Evolutionary conservation across 2,113 vertebrate species (phyloP).

Genomic region (crab-eating macaque (Macaca fascicularis)): T2T-MFA8v1.1 NC_088389.1:85945001-85945500

Average conservation of each 20-base stretch:
- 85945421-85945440: not conserved
- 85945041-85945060: not conserved
- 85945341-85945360: not conserved
- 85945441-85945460: not conserved
- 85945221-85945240: not conserved
- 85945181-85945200: constrained; percentile 15
- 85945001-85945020: not conserved
- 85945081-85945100: not conserved
- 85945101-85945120: constrained; percentile 39
- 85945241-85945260: not conserved
- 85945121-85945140: not conserved
- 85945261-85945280: not conserved
- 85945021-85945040: not conserved
- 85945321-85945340: not conserved
- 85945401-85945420: not conserved
- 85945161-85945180: not conserved
- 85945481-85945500: not conserved
- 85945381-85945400: not conserved
- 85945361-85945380: not conserved
- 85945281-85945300: not conserved
- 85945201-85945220: not conserved
- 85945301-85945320: not conserved
- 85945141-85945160: not conserved
- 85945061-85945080: not conserved
- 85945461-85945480: not conserved